phyloP scores from a whole-genome alignment of 2,888 invertebrate species.

The Drosophila anceps region DNA sequence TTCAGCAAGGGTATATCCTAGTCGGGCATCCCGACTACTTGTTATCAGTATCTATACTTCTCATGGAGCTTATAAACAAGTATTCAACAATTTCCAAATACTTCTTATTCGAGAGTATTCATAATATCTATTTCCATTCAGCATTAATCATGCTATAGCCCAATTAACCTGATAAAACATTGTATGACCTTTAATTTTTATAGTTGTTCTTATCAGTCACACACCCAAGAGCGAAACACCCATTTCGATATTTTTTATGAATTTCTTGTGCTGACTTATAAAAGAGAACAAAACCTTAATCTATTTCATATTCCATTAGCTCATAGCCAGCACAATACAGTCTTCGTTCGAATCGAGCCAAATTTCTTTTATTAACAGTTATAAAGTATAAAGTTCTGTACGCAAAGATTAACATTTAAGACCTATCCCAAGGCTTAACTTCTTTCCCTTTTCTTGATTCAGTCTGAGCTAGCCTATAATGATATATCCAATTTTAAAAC shows the following conservation, averaged over 20 bases:
- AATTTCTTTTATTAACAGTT: neutral
- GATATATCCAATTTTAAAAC: neutral
- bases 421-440: constrained; percentile 3
- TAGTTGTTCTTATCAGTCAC: neutral
- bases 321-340: neutral
- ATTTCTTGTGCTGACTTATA: neutral
- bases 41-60: no score
- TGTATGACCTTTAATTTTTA: neutral
- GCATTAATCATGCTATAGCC: neutral
- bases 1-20: no score
- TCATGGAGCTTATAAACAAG: no score
- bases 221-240: neutral
- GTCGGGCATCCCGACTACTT: no score
- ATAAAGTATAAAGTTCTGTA: neutral
- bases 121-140: neutral
- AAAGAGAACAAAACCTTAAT: neutral
- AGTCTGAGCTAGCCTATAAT: neutral
- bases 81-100: no score
- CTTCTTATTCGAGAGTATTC: neutral
- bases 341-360: neutral
- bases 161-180: neutral
- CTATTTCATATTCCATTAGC: neutral
- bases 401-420: neutral
- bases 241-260: neutral
- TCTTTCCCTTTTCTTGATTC: neutral